Percentiles rank a stretch among this genome's conserved stretches.
These are phyloP conservation scores for Bursaphelenchus mucronatus DNA, from an alignment of 1,140 invertebrate species.

Conservation along the genomic window DNA sequence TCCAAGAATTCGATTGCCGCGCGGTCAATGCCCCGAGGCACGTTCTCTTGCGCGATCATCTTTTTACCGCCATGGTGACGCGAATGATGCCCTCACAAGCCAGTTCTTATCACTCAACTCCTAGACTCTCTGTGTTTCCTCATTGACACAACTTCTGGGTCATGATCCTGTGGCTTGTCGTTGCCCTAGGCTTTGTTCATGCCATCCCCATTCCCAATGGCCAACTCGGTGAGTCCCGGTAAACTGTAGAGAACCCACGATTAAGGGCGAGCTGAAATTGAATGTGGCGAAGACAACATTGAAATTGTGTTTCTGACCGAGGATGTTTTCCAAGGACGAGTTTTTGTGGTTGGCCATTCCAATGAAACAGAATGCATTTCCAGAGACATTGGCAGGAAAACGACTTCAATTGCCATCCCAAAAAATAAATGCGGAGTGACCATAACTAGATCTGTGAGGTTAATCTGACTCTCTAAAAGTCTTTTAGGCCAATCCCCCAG, in stretches of 20 bases:
- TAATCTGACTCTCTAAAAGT: conserved; percentile 9
- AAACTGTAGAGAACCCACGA: conserved; percentile 2
- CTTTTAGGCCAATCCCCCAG: conserved; percentile 51
- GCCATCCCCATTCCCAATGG: conserved; percentile 55
- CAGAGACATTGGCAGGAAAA: conserved; percentile 48
- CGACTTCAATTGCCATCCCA: conserved; percentile 50
- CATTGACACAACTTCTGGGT: too few relatives aligned
- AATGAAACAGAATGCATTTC: conserved; percentile 52
- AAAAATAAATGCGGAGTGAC: conserved; percentile 56
- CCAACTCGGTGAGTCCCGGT: conserved; percentile 47
- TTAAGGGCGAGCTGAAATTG: conserved; percentile 53
- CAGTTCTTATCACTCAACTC: too few relatives aligned
- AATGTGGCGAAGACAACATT: conserved; percentile 57
- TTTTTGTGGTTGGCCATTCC: conserved; percentile 55
- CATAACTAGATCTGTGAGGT: conserved; percentile 47
- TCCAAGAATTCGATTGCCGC: too few relatives aligned
- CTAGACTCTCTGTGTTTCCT: too few relatives aligned
- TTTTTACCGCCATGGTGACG: too few relatives aligned
- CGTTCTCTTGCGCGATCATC: too few relatives aligned
- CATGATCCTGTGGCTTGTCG: too few relatives aligned
- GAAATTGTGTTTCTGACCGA: conserved; percentile 58
- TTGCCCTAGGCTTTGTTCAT: neutral
- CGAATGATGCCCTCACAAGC: too few relatives aligned
- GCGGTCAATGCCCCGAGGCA: too few relatives aligned
- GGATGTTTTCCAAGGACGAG: conserved; percentile 47